phyloP scores from a whole-genome alignment of 1,140 invertebrate genomes.

The Pteromalus puparum region DNA sequence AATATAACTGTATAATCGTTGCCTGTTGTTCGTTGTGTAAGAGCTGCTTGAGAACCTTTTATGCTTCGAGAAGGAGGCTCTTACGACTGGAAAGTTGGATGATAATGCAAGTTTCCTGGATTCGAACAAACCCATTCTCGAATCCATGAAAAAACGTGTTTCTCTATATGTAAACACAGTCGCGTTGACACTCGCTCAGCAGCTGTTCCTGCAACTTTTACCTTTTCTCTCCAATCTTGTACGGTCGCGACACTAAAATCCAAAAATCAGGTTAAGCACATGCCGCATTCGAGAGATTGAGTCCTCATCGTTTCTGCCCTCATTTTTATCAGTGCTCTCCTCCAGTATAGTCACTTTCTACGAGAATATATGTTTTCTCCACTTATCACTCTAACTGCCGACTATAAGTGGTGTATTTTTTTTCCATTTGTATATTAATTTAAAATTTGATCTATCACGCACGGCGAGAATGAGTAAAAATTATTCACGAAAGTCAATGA shows the following conservation, averaged over 20 bases:
- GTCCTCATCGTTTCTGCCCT: background rate
- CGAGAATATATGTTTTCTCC: background rate
- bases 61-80: background rate
- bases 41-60: background rate
- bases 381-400: too few species aligned
- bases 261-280: constrained; percentile 18
- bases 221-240: background rate
- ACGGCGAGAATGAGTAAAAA: too few species aligned
- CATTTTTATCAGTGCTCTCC: background rate
- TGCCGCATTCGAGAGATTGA: background rate
- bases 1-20: background rate
- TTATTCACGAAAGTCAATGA: too few species aligned
- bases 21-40: background rate
- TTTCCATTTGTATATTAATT: too few species aligned
- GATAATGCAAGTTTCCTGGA: background rate
- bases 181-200: background rate
- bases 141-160: background rate
- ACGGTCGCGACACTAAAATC: background rate
- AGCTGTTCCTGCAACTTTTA: background rate
- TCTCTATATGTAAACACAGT: background rate
- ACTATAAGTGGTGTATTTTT: too few species aligned
- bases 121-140: background rate
- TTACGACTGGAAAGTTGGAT: background rate
- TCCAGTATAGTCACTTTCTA: background rate
- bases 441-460: too few species aligned